phyloP scores from a whole-genome alignment of 1,140 invertebrate genomes.

The Temnothorax nylanderi region DNA sequence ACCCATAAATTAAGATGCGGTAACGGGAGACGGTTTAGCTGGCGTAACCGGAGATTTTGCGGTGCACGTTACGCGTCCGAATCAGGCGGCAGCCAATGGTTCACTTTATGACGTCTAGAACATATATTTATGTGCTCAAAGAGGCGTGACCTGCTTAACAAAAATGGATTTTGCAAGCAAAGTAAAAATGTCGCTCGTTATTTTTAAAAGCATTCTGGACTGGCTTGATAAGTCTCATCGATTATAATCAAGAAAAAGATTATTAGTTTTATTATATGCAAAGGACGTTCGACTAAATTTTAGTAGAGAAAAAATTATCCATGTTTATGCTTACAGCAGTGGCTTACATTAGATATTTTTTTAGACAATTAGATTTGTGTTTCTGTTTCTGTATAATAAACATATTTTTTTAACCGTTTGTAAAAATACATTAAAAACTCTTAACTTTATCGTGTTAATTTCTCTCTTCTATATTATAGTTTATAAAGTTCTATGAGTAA shows the following conservation, averaged over 20 bases:
- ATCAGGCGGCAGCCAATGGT: neutral
- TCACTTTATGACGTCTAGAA: neutral
- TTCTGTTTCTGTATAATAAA: neutral
- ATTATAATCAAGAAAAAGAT: neutral
- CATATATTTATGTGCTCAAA: neutral
- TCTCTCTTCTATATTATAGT: neutral
- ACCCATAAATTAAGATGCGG: constrained; percentile 53
- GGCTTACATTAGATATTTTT: neutral
- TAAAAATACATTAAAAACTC: neutral
- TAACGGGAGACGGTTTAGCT: constrained; percentile 49
- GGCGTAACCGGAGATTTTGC: constrained; percentile 43
- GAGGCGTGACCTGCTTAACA: neutral
- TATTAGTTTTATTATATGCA: neutral
- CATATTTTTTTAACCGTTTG: neutral
- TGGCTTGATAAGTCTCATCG: neutral
- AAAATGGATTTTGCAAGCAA: neutral
- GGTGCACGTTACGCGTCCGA: constrained; percentile 28
- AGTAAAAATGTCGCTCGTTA: neutral
- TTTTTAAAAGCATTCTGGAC: neutral
- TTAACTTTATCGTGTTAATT: neutral
- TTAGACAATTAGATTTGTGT: neutral
- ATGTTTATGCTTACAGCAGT: neutral
- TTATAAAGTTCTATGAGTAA: neutral
- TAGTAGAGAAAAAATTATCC: neutral
- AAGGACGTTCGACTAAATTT: neutral